Evolutionary conservation across 1,140 invertebrate species (phyloP).

Genomic region (Neodiprion lecontei): DNA sequence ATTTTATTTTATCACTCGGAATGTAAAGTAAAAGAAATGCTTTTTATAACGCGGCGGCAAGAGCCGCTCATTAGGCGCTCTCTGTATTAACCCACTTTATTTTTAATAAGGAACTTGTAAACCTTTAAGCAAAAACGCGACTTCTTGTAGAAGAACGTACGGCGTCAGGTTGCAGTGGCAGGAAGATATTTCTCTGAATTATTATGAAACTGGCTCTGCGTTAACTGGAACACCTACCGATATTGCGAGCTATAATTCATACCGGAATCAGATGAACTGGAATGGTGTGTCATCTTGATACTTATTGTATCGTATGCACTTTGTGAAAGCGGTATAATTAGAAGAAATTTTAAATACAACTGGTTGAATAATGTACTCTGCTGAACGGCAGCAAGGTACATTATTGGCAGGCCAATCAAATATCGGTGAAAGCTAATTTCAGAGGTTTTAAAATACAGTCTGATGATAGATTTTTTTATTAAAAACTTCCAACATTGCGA

Average conservation of each 20-base stretch:
- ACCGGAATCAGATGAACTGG: conserved; percentile 2
- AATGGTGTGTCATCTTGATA: too few species aligned
- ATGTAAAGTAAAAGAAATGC: not conserved
- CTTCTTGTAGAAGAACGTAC: not conserved
- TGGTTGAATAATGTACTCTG: too few species aligned
- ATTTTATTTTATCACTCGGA: not conserved
- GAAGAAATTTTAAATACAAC: too few species aligned
- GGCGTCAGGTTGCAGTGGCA: not conserved
- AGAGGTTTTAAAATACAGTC: too few species aligned
- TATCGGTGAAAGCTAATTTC: too few species aligned
- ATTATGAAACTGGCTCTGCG: not conserved
- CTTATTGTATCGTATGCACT: too few species aligned
- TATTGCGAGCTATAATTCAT: not conserved
- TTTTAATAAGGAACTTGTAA: not conserved
- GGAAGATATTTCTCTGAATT: not conserved
- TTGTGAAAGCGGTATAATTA: too few species aligned
- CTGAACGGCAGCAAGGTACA: too few species aligned
- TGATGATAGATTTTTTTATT: too few species aligned
- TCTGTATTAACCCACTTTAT: not conserved
- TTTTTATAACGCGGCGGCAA: not conserved
- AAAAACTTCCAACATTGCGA: too few species aligned
- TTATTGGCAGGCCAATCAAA: too few species aligned
- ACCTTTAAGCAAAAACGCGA: not conserved
- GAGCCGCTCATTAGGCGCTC: not conserved
- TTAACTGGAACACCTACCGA: not conserved